Percentiles rank a stretch among this genome's conserved stretches.
Conservation (phyloP, 2,888 invertebrate species). For the Hirtodrosophila confusa region DNA sequence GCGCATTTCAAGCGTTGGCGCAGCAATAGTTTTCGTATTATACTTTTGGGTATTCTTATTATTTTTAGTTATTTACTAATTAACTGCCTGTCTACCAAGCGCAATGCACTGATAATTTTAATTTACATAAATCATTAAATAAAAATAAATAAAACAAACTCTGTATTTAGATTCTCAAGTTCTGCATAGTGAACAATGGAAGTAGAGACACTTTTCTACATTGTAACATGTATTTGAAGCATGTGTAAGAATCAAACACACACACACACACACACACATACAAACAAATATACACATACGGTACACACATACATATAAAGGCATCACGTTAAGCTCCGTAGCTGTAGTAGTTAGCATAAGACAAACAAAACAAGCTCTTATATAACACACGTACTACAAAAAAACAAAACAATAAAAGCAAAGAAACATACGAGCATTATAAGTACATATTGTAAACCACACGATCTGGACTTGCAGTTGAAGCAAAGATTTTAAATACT, state of each 20-base stretch:
- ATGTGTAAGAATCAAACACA: conserved; percentile 9
- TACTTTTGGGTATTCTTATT: conserved; percentile 10
- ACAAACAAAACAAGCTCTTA: conserved; percentile 16
- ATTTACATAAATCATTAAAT: conserved; percentile 56
- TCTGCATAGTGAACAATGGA: conserved; percentile 22
- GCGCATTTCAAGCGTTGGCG: conserved; percentile 63
- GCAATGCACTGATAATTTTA: conserved; percentile 81
- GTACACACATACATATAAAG: conserved; percentile 10
- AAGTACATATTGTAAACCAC: conserved; percentile 36
- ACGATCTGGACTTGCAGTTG: conserved; percentile 42
- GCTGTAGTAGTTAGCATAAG: conserved; percentile 59
- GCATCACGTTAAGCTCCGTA: conserved; percentile 53
- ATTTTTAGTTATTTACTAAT: conserved; percentile 50
- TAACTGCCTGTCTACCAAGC: conserved; percentile 77
- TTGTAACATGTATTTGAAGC: conserved; percentile 1
- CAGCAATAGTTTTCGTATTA: conserved; percentile 22
- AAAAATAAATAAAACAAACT: conserved; percentile 13
- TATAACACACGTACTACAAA: conserved; percentile 19
- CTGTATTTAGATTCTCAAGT: conserved; percentile 42
- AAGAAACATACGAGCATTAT: conserved; percentile 18
- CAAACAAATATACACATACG: conserved; percentile 14
- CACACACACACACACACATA: conserved; percentile 11
- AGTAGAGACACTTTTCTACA: conserved; percentile 12
- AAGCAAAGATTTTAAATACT: conserved; percentile 57
- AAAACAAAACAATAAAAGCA: not conserved